Evolutionary conservation across 2,113 vertebrate species (phyloP), one percentile per base, ranked within the genome.

Genomic region (Cryptomyrus ogoouensis): DNA sequence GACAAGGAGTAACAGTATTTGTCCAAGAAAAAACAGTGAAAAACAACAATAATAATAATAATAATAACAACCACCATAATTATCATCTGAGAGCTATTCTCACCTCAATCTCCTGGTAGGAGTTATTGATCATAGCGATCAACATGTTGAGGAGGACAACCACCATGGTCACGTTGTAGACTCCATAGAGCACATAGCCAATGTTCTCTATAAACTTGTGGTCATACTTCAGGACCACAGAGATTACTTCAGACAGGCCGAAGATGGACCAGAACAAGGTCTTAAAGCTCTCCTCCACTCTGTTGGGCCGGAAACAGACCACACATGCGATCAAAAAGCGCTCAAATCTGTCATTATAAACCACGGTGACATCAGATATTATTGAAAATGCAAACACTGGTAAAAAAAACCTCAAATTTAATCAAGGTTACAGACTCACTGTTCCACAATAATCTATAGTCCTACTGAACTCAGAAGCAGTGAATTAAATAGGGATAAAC

Each of bases 161-260:
- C 94, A 99, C 98, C 98, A 99, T 99, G 17, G 98, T 99, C 93
- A 99, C 98, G 0, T 99, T 99, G 90, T 99, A 99, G 88, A 99
- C 97, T 3, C 98, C 98, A 0, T 99, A 99, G 90, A 99, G 96
- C 85, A 99, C 97, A 0, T 99, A 99, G 93, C 98, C 98, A 0
- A 98, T 99, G 94, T 99, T 99, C 95, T 99, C 98, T 44, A 99
- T 99, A 95, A 99, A 99, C 93, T 99, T 99, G 66, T 99, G 98
- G 91, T 99, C 97, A 0, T 99, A 99, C 91, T 99, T 99, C 93
- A 99, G 97, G 93, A 99, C 98, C 96, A 99, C 98, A 2, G 98
- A 99, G 93, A 98, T 97, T 91, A 99, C 98, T 94, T 99, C 98
- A 9, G 98, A 99, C 90, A 99, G 95, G 92, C 98, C 98, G 86